Base-by-base conservation (phyloP, 1,140 invertebrate species). In the Tenebrio molitor region DNA sequence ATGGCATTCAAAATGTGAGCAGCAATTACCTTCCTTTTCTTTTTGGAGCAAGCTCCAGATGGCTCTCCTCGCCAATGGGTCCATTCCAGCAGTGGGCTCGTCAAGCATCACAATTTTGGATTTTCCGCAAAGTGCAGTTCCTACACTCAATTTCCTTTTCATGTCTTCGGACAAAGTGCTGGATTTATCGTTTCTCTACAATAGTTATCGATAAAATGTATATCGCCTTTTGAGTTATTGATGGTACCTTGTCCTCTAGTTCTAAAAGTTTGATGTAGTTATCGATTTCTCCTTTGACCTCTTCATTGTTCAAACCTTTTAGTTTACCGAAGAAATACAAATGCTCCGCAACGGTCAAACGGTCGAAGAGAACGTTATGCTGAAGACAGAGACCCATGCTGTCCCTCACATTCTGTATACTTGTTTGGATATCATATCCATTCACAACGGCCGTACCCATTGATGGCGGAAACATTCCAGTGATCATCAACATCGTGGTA, bases 31-130 rank as follows among this genome's bases (percentile, higher is more conserved):
- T 71, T 81, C 78, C 74, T 87, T 87, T 76, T 89, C 87, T 62
- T 79, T 78, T 74, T 88, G 82, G 33, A 96, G 83, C 34, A 97
- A 81, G 80, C 98, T 93, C 97, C 97, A 99, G 2, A 96, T 90
- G 44, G 91, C 89, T 63, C 96, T 85, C 67, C 97, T 87, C 0
- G 96, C 95, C 76, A 95, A 91, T 2, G 97, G 96, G 87, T 99
- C 97, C 88, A 99, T 94, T 44, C 97, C 97, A 3, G 95, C 94
- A 0, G 96, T 97, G 33, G 97, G 97, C 83, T 99, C 96, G 83
- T 98, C 96, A 78, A 97, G 87, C 73, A 97, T 90, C n/a, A 97
- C 88, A 42, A 90, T 86, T 72, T 85, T 85, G 0, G 89, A 88
- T 16, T 85, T 84, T 0, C 90, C 93, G 67, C 92, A 91, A n/a